phyloP scores from a whole-genome alignment of 2,888 invertebrate species.

The Lithophane socia region DNA sequence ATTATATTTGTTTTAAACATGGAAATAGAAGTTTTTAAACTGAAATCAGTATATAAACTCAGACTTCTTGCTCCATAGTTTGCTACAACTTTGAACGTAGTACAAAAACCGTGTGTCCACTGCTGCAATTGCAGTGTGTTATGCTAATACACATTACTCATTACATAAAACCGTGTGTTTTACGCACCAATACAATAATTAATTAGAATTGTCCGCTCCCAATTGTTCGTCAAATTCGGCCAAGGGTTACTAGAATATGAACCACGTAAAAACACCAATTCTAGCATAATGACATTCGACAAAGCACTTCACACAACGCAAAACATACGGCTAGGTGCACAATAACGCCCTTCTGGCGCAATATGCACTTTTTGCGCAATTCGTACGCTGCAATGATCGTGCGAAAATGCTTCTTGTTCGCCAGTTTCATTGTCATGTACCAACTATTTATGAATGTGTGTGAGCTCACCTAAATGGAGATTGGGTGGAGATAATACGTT shows the following conservation, averaged over 20 bases:
- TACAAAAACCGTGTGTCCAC: conserved; percentile 3
- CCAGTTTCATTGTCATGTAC: conserved; percentile 84
- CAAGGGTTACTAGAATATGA: conserved; percentile 68
- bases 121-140: no score
- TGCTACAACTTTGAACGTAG: not conserved
- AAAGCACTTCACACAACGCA: conserved; percentile 68
- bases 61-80: not conserved
- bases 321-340: conserved; percentile 69
- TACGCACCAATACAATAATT: conserved; percentile 1
- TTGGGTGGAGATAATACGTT: conserved; percentile 78
- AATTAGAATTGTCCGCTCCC: conserved; percentile 57
- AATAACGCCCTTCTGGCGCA: conserved; percentile 81
- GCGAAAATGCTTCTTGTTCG: conserved; percentile 83
- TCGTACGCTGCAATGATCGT: conserved; percentile 78
- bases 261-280: conserved; percentile 65
- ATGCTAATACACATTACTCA: conserved; percentile 26
- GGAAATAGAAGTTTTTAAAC: not conserved
- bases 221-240: conserved; percentile 65
- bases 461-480: conserved; percentile 74
- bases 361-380: conserved; percentile 80
- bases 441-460: conserved; percentile 77
- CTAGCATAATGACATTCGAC: conserved; percentile 61
- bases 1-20: no score
- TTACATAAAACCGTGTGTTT: conserved; percentile 50
- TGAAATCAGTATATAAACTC: not conserved